phyloP scores from a whole-genome alignment of 2,113 vertebrate species.

The Diphyllodes magnificus region DNA sequence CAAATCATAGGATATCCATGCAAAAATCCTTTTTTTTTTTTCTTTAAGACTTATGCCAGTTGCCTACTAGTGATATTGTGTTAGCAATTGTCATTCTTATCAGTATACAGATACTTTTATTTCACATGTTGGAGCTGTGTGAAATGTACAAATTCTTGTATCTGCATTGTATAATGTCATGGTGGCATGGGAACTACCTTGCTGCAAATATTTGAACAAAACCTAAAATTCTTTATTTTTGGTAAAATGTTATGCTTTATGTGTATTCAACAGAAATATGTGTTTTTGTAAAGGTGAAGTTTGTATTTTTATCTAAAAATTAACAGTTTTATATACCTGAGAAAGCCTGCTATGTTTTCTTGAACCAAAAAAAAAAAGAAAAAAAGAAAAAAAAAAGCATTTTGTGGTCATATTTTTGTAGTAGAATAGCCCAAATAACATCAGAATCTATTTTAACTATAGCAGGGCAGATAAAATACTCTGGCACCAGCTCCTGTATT shows the following conservation, averaged over 20 bases:
- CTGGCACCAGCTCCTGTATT: constrained; percentile 27
- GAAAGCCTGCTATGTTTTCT: constrained; percentile 75
- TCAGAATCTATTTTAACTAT: constrained; percentile 64
- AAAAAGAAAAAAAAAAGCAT: neutral
- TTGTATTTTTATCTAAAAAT: constrained; percentile 86
- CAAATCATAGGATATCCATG: constrained; percentile 68
- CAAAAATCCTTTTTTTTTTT: constrained; percentile 55
- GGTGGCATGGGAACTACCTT: constrained; percentile 67
- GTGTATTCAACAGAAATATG: constrained; percentile 86
- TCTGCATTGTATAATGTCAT: constrained; percentile 74
- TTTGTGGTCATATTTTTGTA: constrained; percentile 69
- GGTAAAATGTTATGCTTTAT: constrained; percentile 89
- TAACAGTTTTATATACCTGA: constrained; percentile 78
- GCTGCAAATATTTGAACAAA: constrained; percentile 78
- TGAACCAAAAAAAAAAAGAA: constrained; percentile 61
- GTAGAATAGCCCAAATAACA: constrained; percentile 51
- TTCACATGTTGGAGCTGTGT: constrained; percentile 73
- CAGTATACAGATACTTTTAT: constrained; percentile 73
- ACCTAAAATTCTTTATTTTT: constrained; percentile 93
- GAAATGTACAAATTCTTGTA: constrained; percentile 73
- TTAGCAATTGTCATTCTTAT: constrained; percentile 78
- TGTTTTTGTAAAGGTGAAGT: constrained; percentile 85
- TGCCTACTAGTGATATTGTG: constrained; percentile 71
- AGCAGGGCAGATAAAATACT: constrained; percentile 46
- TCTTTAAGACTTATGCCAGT: constrained; percentile 71